Evolutionary conservation across 2,797 vertebrate genomes (phyloP).

Genomic region (Poliocrania exsul): DNA sequence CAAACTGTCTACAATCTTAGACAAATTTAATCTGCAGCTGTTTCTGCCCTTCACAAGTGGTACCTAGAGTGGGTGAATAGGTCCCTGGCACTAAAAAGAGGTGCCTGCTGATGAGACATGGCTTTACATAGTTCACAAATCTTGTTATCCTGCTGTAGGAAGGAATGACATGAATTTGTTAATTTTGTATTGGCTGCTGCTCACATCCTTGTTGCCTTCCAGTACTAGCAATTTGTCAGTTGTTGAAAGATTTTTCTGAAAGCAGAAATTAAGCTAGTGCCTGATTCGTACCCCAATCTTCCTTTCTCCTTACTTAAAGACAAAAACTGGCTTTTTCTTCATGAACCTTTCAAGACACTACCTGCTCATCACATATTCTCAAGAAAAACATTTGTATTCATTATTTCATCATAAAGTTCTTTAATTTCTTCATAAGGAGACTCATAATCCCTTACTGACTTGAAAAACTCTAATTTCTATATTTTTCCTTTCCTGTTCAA

Average conservation of each 20-base stretch:
- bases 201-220: background rate
- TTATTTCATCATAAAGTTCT: background rate
- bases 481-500: background rate
- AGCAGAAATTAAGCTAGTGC: background rate
- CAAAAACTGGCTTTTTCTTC: background rate
- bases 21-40: background rate
- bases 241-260: background rate
- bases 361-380: background rate
- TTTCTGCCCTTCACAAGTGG: background rate
- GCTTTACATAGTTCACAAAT: background rate
- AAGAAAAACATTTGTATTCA: background rate
- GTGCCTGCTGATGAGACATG: background rate
- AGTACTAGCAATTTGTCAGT: background rate
- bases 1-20: background rate
- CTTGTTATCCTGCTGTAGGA: background rate
- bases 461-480: background rate
- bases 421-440: background rate
- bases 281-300: background rate
- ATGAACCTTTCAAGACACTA: background rate
- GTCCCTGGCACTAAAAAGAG: background rate
- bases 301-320: background rate
- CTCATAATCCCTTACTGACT: background rate
- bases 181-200: background rate
- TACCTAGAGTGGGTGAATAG: background rate
- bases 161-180: background rate